Evolutionary conservation across 2,888 invertebrate genomes (phyloP).

Genomic region (Thymelicus lineola): DNA sequence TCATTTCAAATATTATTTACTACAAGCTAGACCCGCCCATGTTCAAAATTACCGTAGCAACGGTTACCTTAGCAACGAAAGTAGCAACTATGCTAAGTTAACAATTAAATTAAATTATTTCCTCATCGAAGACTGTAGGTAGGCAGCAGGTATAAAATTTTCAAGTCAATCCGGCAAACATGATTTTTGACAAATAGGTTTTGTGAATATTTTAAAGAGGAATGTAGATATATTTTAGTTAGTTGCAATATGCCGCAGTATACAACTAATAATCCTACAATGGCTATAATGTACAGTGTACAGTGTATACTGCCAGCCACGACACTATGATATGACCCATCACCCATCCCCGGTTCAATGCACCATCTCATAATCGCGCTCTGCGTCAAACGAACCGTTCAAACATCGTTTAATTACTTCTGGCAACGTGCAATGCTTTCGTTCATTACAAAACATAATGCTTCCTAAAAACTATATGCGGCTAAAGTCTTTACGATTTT

Average conservation of each 20-base stretch:
- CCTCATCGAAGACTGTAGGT: too few relatives aligned
- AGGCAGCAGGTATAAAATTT: too few relatives aligned
- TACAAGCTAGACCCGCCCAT: too few relatives aligned
- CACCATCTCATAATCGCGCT: slow-evolving; percentile 12
- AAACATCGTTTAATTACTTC: slow-evolving; percentile 43
- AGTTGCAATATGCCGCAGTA: not conserved
- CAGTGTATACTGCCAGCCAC: not conserved
- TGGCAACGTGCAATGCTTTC: slow-evolving; percentile 39
- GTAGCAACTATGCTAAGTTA: too few relatives aligned
- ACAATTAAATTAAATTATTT: too few relatives aligned
- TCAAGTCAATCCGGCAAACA: too few relatives aligned
- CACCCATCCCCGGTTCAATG: slow-evolving; percentile 18
- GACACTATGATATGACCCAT: not conserved
- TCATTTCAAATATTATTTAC: too few relatives aligned
- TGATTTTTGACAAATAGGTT: too few relatives aligned
- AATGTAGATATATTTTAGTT: slow-evolving; percentile 4
- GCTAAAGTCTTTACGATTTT: slow-evolving; percentile 24
- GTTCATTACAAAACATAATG: slow-evolving; percentile 39
- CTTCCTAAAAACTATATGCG: slow-evolving; percentile 41
- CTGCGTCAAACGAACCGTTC: slow-evolving; percentile 34
- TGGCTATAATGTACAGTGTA: too few relatives aligned
- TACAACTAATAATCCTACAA: not conserved
- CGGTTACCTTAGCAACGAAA: too few relatives aligned
- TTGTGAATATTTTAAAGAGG: too few relatives aligned
- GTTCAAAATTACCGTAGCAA: too few relatives aligned